Evolutionary conservation across 2,113 vertebrate species (phyloP).

Genomic region (Sinocyclocheilus anophthalmus): DNA sequence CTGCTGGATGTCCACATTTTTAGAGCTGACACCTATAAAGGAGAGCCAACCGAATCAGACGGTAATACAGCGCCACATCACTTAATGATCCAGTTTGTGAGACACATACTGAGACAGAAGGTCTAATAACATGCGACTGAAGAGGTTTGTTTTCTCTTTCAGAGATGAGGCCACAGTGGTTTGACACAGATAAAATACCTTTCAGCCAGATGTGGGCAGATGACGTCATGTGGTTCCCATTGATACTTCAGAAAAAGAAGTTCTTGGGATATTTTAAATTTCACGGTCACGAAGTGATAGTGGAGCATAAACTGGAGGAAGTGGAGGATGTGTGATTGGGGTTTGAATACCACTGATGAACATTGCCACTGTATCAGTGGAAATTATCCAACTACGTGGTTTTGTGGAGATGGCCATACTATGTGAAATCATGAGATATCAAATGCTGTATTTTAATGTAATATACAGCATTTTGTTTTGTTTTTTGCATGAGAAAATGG

Average conservation of each 20-base stretch:
- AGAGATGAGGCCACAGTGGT: conserved; percentile 97
- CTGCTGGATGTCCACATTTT: conserved; percentile 90
- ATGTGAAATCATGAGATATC: not conserved
- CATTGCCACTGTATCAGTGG: not conserved
- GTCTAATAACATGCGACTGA: not conserved
- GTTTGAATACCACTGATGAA: not conserved
- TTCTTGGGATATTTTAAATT: conserved; percentile 91
- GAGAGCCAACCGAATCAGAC: conserved; percentile 87
- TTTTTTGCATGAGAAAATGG: too few relatives aligned
- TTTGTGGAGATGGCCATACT: too few relatives aligned
- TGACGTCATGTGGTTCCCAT: conserved; percentile 86
- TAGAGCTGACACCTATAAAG: conserved; percentile 78
- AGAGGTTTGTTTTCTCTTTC: conserved; percentile 43
- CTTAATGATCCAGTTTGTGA: not conserved
- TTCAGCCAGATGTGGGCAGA: conserved; percentile 90
- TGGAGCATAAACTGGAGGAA: conserved; percentile 83
- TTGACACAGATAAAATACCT: conserved; percentile 83
- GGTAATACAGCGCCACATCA: conserved; percentile 69
- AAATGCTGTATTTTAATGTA: not conserved
- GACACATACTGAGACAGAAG: not conserved
- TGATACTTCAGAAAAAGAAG: conserved; percentile 87
- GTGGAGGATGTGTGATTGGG: conserved; percentile 74
- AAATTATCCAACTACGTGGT: not conserved
- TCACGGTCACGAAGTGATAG: conserved; percentile 85
- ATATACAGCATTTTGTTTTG: not conserved